These are phyloP conservation scores for Phortica variegata DNA, from an alignment of 1,140 invertebrate genomes.

Conservation along the genomic window DNA sequence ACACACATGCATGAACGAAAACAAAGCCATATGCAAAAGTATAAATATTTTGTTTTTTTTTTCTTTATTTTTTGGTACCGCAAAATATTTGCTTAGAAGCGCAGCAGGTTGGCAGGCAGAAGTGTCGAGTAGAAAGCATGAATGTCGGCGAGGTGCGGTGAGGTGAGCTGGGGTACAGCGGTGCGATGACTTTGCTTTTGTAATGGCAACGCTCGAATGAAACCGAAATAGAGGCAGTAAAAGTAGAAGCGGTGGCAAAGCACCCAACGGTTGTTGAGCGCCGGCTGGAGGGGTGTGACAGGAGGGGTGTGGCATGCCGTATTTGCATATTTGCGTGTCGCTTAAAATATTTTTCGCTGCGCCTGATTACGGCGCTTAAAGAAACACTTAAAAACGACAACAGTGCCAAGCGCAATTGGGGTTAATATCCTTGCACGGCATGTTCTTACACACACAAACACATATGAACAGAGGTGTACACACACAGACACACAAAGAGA, in stretches of 20 bases:
- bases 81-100: background rate
- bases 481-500: constrained; percentile 16
- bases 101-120: constrained; percentile 48
- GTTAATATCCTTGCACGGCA: constrained; percentile 48
- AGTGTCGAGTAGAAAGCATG: too few relatives aligned
- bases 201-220: too few relatives aligned
- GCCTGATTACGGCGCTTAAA: constrained; percentile 53
- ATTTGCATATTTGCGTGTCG: constrained; percentile 53
- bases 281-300: too few relatives aligned
- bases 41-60: too few relatives aligned
- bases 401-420: constrained; percentile 49
- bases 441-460: constrained; percentile 1
- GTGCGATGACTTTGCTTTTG: too few relatives aligned
- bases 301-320: constrained; percentile 21
- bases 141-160: constrained; percentile 6
- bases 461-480: constrained; percentile 9
- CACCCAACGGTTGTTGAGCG: too few relatives aligned
- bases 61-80: too few relatives aligned
- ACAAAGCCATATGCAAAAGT: constrained; percentile 23
- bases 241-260: too few relatives aligned
- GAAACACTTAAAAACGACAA: constrained; percentile 46
- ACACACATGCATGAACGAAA: background rate
- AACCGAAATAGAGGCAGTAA: too few relatives aligned
- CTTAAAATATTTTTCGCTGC: constrained; percentile 40
- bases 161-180: too few relatives aligned